A percentile compares a stretch with the other conserved stretches of the same genome.
Conservation (phyloP, 2,797 vertebrate species). For the Apodemus agrarius region DNA sequence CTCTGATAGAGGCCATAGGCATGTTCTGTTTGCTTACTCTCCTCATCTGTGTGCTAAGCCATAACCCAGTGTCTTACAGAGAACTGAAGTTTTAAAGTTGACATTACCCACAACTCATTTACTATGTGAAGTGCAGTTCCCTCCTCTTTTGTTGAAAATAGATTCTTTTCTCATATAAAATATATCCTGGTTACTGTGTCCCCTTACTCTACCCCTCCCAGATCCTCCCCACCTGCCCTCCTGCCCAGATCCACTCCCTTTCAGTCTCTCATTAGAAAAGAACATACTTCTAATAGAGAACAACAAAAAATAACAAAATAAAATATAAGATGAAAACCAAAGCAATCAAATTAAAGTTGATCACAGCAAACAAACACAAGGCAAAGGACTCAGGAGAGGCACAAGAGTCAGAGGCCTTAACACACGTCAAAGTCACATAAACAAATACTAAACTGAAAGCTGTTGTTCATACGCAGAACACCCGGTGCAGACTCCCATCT, state of each 20-base stretch:
- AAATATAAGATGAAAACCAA: background rate
- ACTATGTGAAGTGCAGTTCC: background rate
- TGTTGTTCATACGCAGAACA: too few relatives aligned
- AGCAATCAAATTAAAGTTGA: too few relatives aligned
- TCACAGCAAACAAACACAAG: too few relatives aligned
- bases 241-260: background rate
- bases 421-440: background rate
- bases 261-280: background rate
- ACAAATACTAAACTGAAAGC: background rate
- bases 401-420: background rate
- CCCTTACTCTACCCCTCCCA: background rate
- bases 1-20: background rate
- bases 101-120: background rate
- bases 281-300: background rate
- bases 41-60: background rate
- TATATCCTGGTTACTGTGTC: too few relatives aligned
- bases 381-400: background rate
- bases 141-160: background rate
- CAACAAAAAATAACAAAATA: background rate
- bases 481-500: background rate
- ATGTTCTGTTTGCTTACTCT: background rate
- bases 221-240: accelerated
- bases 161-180: too few relatives aligned
- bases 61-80: background rate
- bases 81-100: background rate